Evolutionary conservation across 2,797 vertebrate genomes (phyloP), one percentile per base, ranked within the genome.

Genomic region (Hylomyscus alleni): DNA sequence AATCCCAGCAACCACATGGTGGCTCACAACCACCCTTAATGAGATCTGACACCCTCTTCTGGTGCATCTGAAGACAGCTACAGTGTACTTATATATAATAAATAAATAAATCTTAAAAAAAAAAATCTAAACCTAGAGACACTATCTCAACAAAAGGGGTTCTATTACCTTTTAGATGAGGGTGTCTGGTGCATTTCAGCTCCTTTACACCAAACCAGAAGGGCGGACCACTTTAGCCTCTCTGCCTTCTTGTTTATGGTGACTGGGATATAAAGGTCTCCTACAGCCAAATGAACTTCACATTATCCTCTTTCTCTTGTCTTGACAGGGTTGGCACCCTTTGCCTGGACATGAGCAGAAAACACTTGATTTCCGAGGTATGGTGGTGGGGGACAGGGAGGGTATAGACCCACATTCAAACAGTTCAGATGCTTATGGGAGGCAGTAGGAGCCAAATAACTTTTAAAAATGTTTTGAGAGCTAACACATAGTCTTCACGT

Each of bases 401-500:
- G 31, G 60, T 29, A 6, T 26, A 85, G 83, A 50, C 29, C 60
- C 6, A 44, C 22, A 40, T 3, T 22, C 80, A 83, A 44, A 29
- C 26, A 62, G 81, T 19, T 17, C 56, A 83, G 58, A 40, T 60
- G 24, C n/a, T 19, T 62, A 29, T 60, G 80, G 52, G 52, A 83
- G 37, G 58, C 56, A 29, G 14, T 11, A 44, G 37, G 26, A 62
- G 15, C 15, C 37, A 6, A 3, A 60, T 29, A 29, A 44, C 56
- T 58, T 60, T 29, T 10, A 26, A 62, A 40, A 44, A 44, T 44
- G 12, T n/a, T 85, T 72, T 94, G 14, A 40, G 44, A 14, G 44
- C 72, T 73, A 89, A 72, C 80, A 65, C 62, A 52, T 9, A 44
- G 26, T 77, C 75, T 92, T 96, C 34, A 77, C 26, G 20, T 91